Conservation (phyloP, 2,113 vertebrate genomes). For the Falco punctatus region DNA sequence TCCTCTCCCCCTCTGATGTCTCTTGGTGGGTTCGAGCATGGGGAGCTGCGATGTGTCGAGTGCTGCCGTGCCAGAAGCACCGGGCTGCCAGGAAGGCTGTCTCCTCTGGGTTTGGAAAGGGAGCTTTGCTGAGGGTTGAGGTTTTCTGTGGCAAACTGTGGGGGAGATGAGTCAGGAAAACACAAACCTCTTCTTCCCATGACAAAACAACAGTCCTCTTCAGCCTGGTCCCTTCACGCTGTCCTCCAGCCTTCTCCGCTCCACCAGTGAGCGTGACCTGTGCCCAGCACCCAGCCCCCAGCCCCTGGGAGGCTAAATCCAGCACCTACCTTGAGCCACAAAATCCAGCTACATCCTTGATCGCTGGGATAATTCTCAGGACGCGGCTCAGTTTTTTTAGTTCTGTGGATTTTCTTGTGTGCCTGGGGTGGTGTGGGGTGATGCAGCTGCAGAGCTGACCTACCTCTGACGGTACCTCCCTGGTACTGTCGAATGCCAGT, state of each 20-base stretch:
- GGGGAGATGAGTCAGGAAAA: conserved; percentile 46
- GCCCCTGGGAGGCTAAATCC: not conserved
- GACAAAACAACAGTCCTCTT: not conserved
- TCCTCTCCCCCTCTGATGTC: not conserved
- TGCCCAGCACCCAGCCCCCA: not conserved
- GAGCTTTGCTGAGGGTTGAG: conserved; percentile 13
- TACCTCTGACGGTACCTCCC: not conserved
- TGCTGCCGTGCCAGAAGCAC: conserved; percentile 19
- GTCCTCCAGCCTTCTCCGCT: not conserved
- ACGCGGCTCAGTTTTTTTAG: not conserved
- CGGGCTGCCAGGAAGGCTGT: not conserved
- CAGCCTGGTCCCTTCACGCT: not conserved
- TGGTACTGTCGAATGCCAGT: not conserved
- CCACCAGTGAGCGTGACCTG: accelerated
- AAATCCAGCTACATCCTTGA: not conserved
- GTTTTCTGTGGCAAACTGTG: conserved; percentile 19
- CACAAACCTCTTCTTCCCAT: not conserved
- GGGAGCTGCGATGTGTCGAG: not conserved
- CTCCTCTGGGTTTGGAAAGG: not conserved
- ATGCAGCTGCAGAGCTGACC: not conserved
- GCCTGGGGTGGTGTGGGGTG: not conserved
- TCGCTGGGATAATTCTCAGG: not conserved
- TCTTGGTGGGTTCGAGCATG: not conserved
- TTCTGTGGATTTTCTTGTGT: not conserved
- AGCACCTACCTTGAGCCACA: not conserved